Conservation (phyloP, 2,113 vertebrate species). For the Melanostigma gelatinosum region DNA sequence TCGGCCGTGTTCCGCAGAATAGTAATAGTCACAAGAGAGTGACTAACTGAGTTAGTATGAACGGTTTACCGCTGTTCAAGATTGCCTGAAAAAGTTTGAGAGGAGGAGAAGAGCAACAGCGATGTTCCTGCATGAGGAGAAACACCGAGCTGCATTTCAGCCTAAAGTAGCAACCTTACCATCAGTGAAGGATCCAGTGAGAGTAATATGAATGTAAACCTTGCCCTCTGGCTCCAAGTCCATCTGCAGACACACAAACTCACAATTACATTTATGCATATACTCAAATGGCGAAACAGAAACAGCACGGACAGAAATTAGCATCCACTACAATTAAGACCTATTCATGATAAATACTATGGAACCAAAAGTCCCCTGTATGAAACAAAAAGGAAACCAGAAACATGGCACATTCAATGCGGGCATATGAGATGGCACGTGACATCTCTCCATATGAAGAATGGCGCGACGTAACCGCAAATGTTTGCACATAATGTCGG, state of each 20-base stretch:
- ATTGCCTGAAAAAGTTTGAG: not conserved
- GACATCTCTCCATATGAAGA: not conserved
- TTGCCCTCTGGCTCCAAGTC: conserved; percentile 98
- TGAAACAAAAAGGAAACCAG: not conserved
- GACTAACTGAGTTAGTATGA: not conserved
- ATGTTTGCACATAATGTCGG: not conserved
- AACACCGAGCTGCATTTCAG: not conserved
- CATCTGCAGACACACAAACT: conserved; percentile 83
- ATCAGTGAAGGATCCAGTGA: conserved; percentile 92
- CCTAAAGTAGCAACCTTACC: conserved; percentile 82
- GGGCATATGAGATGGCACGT: no score
- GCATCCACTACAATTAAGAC: not conserved
- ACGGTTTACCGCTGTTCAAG: not conserved
- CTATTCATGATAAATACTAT: not conserved
- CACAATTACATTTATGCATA: not conserved
- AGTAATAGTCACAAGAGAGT: not conserved
- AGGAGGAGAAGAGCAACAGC: not conserved
- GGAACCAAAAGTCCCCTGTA: not conserved
- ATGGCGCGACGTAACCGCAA: not conserved
- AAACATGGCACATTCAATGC: not conserved
- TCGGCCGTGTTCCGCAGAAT: not conserved
- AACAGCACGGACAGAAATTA: not conserved
- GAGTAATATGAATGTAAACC: conserved; percentile 89
- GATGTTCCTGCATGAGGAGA: not conserved
- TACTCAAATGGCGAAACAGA: not conserved